Percentiles rank a stretch among this genome's conserved stretches.
These are phyloP conservation scores for Neomonachus schauinslandi DNA, from an alignment of 2,113 vertebrate genomes.

Conservation along the genomic window DNA sequence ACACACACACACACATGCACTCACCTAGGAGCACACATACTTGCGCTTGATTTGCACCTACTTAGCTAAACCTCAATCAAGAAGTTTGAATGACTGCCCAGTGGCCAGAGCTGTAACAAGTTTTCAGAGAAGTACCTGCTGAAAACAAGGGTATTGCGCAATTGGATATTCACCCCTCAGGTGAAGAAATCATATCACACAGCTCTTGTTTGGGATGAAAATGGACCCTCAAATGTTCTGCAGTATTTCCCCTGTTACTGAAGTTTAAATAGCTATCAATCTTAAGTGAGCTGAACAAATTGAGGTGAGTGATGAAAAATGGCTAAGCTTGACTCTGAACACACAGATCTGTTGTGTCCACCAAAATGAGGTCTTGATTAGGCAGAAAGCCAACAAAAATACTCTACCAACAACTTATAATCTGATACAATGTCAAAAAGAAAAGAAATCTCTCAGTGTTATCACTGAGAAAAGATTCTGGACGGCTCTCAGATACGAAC, in stretches of 20 bases:
- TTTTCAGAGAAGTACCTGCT: background rate
- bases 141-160: background rate
- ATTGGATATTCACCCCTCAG: background rate
- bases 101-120: background rate
- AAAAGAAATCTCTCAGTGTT: constrained; percentile 33
- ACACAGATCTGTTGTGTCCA: constrained; percentile 39
- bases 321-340: background rate
- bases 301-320: constrained; percentile 34
- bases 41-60: background rate
- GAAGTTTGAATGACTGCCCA: background rate
- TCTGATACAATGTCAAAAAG: background rate
- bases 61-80: constrained; percentile 10
- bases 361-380: constrained; percentile 72
- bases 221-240: background rate
- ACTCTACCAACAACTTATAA: constrained; percentile 24
- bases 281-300: constrained; percentile 61
- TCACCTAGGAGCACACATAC: background rate
- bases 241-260: background rate
- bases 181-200: background rate
- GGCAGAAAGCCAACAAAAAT: constrained; percentile 51
- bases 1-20: background rate
- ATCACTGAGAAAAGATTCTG: constrained; percentile 67
- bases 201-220: constrained; percentile 41
- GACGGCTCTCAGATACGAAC: constrained; percentile 54
- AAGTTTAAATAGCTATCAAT: constrained; percentile 44